Conservation (phyloP, 2,888 invertebrate genomes). For the Myopa testacea region DNA sequence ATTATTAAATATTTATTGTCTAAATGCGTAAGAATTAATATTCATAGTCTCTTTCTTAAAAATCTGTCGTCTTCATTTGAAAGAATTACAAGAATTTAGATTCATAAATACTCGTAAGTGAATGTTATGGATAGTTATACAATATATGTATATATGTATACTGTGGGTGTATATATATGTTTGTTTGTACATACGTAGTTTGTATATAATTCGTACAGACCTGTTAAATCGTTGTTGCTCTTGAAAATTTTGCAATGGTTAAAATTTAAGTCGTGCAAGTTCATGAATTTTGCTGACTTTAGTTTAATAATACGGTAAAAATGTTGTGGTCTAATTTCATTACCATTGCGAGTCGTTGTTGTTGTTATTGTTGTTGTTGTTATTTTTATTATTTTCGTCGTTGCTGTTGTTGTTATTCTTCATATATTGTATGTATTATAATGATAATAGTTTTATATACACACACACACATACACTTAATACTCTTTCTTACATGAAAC, state of each 20-base stretch:
- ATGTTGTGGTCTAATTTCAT: conserved; percentile 44
- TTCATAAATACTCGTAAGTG: no score
- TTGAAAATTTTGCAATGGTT: conserved; percentile 31
- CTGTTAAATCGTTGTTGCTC: conserved; percentile 5
- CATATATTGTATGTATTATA: background rate
- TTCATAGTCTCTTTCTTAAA: no score
- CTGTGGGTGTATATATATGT: no score
- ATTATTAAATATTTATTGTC: no score
- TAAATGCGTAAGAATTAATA: no score
- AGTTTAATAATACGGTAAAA: conserved; percentile 14
- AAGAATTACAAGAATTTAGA: no score
- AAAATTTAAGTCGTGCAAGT: conserved; percentile 30
- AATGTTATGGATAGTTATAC: no score
- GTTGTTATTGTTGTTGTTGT: background rate
- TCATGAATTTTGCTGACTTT: conserved; percentile 35
- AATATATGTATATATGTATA: no score
- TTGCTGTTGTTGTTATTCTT: conserved; percentile 14
- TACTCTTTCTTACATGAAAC: conserved; percentile 38
- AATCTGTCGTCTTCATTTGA: no score
- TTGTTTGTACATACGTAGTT: no score
- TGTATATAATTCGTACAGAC: no score
- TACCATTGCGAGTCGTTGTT: conserved; percentile 36
- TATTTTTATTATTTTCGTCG: conserved; percentile 6
- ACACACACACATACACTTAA: conserved; percentile 24
- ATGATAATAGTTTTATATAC: no score